phyloP scores from a whole-genome alignment of 2,113 vertebrate species.

The Pangasianodon hypophthalmus region DNA sequence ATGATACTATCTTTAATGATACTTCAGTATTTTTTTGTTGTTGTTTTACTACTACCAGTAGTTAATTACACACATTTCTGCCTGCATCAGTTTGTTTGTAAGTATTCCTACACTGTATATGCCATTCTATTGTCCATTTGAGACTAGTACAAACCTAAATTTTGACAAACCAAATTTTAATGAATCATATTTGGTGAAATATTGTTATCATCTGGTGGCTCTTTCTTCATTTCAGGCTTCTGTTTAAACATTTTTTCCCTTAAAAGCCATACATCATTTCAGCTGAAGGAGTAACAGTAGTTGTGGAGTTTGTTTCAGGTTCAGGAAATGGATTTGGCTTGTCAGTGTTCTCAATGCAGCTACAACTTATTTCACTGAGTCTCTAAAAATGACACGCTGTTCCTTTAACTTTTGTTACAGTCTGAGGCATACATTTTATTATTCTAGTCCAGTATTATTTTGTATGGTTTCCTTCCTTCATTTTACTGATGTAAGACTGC shows the following conservation, averaged over 20 bases:
- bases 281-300: neutral
- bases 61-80: neutral
- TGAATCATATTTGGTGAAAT: no score
- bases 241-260: neutral
- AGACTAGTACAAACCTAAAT: no score
- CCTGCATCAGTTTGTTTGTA: neutral
- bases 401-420: neutral
- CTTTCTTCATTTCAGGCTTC: neutral
- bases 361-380: neutral
- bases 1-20: no score
- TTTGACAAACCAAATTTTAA: no score
- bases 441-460: neutral
- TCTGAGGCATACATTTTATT: neutral
- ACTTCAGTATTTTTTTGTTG: no score
- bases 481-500: neutral
- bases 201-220: no score
- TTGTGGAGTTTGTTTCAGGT: neutral
- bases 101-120: neutral
- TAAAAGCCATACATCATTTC: neutral
- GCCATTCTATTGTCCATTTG: no score
- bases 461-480: neutral
- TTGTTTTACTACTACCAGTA: neutral
- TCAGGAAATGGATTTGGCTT: neutral
- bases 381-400: neutral
- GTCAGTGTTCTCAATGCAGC: neutral